These are phyloP conservation scores for Calephelis virginiensis DNA, from an alignment of 1,140 invertebrate genomes.

Conservation along the genomic window DNA sequence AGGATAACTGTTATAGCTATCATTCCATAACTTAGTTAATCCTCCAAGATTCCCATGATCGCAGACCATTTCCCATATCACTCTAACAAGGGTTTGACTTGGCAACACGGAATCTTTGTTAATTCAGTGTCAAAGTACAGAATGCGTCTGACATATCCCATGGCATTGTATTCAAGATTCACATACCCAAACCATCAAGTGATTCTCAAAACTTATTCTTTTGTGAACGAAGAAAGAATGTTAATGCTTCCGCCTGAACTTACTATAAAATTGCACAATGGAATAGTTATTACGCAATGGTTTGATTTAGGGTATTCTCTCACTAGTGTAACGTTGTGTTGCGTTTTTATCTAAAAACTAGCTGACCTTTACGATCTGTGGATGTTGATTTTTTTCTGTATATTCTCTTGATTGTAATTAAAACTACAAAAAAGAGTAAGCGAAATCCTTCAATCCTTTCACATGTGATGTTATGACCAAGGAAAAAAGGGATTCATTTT, in stretches of 20 bases:
- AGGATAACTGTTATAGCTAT: too few relatives aligned
- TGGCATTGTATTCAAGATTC: constrained; percentile 53
- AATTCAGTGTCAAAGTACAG: constrained; percentile 11
- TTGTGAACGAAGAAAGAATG: constrained; percentile 68
- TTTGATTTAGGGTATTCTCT: constrained; percentile 15
- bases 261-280: constrained; percentile 58
- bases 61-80: not conserved
- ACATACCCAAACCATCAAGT: constrained; percentile 56
- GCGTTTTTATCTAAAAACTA: too few relatives aligned
- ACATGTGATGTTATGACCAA: too few relatives aligned
- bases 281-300: constrained; percentile 48
- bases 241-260: constrained; percentile 73
- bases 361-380: too few relatives aligned
- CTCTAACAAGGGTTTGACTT: not conserved
- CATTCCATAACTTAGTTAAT: too few relatives aligned
- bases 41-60: not conserved
- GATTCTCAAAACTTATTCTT: constrained; percentile 72
- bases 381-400: too few relatives aligned
- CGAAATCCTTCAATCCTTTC: too few relatives aligned
- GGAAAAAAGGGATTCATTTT: too few relatives aligned
- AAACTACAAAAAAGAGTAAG: too few relatives aligned
- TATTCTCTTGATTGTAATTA: too few relatives aligned
- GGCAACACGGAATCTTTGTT: not conserved
- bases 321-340: not conserved
- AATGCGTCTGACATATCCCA: constrained; percentile 6